Base-by-base conservation (phyloP, 1,140 invertebrate genomes). In the Copidosoma floridanum region DNA sequence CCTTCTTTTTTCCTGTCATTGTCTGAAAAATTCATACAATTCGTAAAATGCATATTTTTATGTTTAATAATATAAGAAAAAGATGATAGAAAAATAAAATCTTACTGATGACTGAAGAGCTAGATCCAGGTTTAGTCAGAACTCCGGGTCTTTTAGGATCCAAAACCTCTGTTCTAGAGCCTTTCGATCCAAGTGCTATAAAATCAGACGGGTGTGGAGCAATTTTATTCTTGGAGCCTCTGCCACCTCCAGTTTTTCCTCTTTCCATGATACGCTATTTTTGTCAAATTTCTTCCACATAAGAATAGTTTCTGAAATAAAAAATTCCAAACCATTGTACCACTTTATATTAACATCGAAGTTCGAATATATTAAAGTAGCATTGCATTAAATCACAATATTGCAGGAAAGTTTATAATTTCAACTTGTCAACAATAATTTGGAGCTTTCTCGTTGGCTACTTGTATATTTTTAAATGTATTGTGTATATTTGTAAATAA, bases 201-300 rank as follows among this genome's bases (percentile, higher is more conserved):
- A 86, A 73, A 75, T 86, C 85, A 7, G 84, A 75, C 20, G 85
- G 82, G 73, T 85, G 85, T 51, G 85, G 85, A 51, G 84, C 82
- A 38, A 85, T 83, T 80, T 87, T 87, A 57, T 77, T 80, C 66
- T 87, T 87, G 1, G 80, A 80, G 26, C 85, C 85, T 61, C 85
- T 77, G 18, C 81, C 78, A 60, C 75, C 71, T 14, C 74, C 70
- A 59, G 77, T 66, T 70, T 86, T 86, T 7, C 76, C 76, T 67
- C 84, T 75, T 26, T 86, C 85, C 85, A 86, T 85, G n/a, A 47
- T 10, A 43, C 16, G 4, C 10, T 43, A 43, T 43, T 21, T 18
- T 8, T 16, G 14, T 18, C n/a, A 41, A n/a, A 41, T 41, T 4
- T 41, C n/a, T n/a, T n/a, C 16, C 3, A 14, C 16, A 41, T 7